phyloP scores from a whole-genome alignment of 2,113 vertebrate genomes.

The Macrotis lagotis region DNA sequence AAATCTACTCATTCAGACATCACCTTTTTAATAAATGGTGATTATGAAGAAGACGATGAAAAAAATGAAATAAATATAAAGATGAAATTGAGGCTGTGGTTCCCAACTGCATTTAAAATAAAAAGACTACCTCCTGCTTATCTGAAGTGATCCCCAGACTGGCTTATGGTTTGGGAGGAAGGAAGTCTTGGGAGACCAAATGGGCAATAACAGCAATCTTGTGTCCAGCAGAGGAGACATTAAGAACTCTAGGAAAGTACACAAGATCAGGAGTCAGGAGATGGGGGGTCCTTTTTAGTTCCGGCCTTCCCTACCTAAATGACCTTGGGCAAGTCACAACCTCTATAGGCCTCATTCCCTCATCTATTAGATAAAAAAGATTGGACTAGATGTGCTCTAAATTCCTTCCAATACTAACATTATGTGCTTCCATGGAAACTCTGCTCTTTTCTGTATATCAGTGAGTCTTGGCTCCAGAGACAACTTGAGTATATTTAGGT shows the following conservation, averaged over 20 bases:
- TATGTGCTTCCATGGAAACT: constrained; percentile 21
- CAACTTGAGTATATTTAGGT: constrained; percentile 26
- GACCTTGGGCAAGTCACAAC: not conserved
- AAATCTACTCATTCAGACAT: constrained; percentile 12
- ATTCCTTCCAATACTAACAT: not conserved
- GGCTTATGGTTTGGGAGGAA: not conserved
- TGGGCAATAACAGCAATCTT: not conserved
- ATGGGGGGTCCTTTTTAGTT: not conserved
- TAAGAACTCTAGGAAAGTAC: not conserved
- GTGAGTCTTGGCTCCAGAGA: not conserved
- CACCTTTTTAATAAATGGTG: not conserved
- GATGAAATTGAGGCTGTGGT: not conserved
- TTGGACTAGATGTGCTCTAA: not conserved
- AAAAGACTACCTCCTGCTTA: not conserved
- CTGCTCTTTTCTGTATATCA: constrained; percentile 3
- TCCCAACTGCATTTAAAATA: not conserved
- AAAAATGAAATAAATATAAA: too few relatives aligned
- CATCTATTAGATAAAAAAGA: constrained; percentile 9
- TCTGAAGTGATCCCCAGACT: not conserved
- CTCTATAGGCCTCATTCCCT: constrained; percentile 5
- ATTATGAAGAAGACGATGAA: not conserved
- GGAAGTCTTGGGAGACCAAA: not conserved
- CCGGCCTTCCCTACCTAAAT: not conserved
- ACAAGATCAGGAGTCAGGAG: not conserved
- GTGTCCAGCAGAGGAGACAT: too few relatives aligned